Evolutionary conservation across 2,797 vertebrate species (phyloP).

Genomic region (Poeciliopsis paucimaculata): DNA sequence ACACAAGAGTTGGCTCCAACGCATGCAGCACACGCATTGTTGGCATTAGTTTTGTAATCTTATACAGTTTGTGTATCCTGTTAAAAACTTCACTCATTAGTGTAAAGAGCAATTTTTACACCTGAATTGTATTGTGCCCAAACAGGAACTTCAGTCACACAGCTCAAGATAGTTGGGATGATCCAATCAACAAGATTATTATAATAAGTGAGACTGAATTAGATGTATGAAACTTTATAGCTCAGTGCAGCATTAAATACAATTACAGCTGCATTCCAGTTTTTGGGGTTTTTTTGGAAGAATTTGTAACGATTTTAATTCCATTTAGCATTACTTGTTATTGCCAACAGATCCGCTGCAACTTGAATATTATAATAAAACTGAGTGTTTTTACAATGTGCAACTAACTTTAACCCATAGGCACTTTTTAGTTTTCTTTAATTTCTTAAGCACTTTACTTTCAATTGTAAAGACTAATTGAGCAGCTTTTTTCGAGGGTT

Average conservation of each 20-base stretch:
- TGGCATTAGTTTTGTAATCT: constrained; percentile 1
- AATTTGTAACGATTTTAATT: neutral
- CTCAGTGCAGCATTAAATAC: neutral
- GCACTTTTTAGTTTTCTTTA: neutral
- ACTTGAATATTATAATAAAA: neutral
- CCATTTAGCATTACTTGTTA: neutral
- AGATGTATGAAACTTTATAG: neutral
- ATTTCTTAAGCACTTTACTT: neutral
- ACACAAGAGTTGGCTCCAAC: neutral
- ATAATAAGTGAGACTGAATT: neutral
- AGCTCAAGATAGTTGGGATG: neutral
- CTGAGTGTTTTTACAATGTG: neutral
- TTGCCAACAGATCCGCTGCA: neutral
- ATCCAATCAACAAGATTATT: neutral
- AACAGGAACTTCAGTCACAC: neutral
- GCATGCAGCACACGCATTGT: neutral
- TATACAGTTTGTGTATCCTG: constrained; percentile 5
- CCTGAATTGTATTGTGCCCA: neutral
- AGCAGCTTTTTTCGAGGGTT: too few relatives aligned
- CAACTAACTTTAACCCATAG: neutral
- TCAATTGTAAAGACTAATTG: neutral
- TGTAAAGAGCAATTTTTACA: constrained; percentile 2
- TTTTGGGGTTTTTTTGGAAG: too few relatives aligned
- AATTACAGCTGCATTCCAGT: neutral
- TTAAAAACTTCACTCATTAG: constrained; percentile 2